These are phyloP conservation scores for Cynaeus angustus DNA, from an alignment of 2,888 invertebrate genomes.

Conservation along the genomic window DNA sequence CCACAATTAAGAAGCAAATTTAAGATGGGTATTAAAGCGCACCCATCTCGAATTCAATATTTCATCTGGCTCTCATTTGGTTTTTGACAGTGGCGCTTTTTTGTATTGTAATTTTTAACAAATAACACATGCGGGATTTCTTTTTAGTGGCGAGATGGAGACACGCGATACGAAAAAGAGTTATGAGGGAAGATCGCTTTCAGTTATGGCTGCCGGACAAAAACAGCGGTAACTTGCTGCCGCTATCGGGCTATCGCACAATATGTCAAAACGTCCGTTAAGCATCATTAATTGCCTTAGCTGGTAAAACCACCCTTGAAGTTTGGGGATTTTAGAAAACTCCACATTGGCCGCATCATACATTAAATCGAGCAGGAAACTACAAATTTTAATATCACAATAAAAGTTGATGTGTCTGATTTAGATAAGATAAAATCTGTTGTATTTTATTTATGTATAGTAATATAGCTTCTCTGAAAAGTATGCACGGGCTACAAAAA, in stretches of 20 bases:
- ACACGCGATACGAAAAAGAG: conserved; percentile 55
- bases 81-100: conserved; percentile 52
- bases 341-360: conserved; percentile 25
- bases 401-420: neutral
- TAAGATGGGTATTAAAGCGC: conserved; percentile 21
- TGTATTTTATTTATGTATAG: neutral
- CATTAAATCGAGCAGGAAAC: conserved; percentile 8
- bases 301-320: conserved; percentile 38
- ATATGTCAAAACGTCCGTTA: conserved; percentile 60
- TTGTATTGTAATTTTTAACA: conserved; percentile 52
- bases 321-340: conserved; percentile 11
- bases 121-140: conserved; percentile 55
- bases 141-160: conserved; percentile 55
- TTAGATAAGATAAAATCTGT: neutral
- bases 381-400: conserved; percentile 22
- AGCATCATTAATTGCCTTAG: conserved; percentile 58
- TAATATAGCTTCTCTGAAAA: no score
- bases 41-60: conserved; percentile 9
- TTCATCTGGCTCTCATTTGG: conserved; percentile 54
- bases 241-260: conserved; percentile 52
- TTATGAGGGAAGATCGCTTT: conserved; percentile 52
- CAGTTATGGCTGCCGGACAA: conserved; percentile 50
- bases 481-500: no score
- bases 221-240: conserved; percentile 48
- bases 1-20: conserved; percentile 20